Evolutionary conservation across 2,888 invertebrate genomes (phyloP).

Genomic region (Eupithecia exiguata): DNA sequence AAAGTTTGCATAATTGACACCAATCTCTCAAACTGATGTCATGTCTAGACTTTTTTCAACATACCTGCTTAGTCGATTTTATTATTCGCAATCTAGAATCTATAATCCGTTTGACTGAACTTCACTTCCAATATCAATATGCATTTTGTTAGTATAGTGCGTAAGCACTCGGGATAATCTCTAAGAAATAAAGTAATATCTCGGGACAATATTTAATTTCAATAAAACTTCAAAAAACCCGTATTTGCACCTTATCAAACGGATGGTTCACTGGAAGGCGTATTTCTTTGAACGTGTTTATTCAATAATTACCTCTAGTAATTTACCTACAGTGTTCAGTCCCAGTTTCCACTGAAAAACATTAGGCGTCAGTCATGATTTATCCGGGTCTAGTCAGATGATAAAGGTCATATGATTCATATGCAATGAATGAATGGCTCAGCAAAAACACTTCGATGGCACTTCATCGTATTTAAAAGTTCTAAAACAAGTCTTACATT

Average conservation of each 20-base stretch:
- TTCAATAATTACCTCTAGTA: neutral
- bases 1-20: neutral
- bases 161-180: too few relatives aligned
- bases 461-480: neutral
- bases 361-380: slow-evolving; percentile 22
- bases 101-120: neutral
- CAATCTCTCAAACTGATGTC: neutral
- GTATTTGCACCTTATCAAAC: neutral
- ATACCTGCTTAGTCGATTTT: neutral
- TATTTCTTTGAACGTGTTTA: neutral
- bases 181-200: too few relatives aligned
- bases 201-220: too few relatives aligned
- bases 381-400: slow-evolving; percentile 22
- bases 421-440: neutral
- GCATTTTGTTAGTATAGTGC: too few relatives aligned
- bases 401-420: slow-evolving; percentile 18
- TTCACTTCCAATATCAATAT: neutral
- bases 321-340: slow-evolving; percentile 8
- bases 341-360: slow-evolving; percentile 19
- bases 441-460: neutral
- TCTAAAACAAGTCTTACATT: too few relatives aligned
- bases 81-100: neutral
- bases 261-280: neutral
- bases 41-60: slow-evolving; percentile 4
- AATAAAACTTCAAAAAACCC: too few relatives aligned